Percentiles rank a stretch among this genome's conserved stretches.
These are phyloP conservation scores for Archips crataeganus DNA, from an alignment of 2,888 invertebrate species.

Conservation along the genomic window DNA sequence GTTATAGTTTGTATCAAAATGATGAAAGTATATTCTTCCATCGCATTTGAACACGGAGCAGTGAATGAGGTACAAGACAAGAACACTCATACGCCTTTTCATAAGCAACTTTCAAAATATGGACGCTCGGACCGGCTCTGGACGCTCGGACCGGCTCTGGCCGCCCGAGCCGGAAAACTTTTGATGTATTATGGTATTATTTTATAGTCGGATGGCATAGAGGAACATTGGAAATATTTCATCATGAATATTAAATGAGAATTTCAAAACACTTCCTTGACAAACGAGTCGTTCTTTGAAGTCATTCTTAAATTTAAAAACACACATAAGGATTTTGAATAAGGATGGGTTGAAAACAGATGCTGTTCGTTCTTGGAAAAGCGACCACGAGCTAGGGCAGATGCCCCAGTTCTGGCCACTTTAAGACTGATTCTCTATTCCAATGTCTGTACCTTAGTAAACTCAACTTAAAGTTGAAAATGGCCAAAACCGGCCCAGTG, in stretches of 20 bases:
- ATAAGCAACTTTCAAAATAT: slow-evolving; percentile 61
- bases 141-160: slow-evolving; percentile 51
- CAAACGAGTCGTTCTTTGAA: slow-evolving; percentile 42
- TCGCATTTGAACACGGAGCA: slow-evolving; percentile 42
- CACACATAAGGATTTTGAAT: neutral
- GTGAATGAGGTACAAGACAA: slow-evolving; percentile 52
- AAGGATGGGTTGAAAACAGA: slow-evolving; percentile 4
- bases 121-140: slow-evolving; percentile 53
- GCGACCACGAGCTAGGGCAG: no score
- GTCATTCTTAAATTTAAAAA: slow-evolving; percentile 23
- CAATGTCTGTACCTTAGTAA: no score
- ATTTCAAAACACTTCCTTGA: slow-evolving; percentile 46
- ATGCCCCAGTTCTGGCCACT: no score
- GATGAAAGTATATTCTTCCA: slow-evolving; percentile 43
- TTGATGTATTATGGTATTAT: slow-evolving; percentile 57
- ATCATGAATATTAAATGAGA: slow-evolving; percentile 50
- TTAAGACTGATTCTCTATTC: no score
- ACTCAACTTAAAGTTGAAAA: no score
- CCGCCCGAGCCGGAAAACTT: slow-evolving; percentile 57
- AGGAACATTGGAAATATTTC: slow-evolving; percentile 49
- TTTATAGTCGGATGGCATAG: slow-evolving; percentile 48
- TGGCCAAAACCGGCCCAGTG: no score
- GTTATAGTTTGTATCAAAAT: slow-evolving; percentile 47
- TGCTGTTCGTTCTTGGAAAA: slow-evolving; percentile 3
- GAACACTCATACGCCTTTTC: slow-evolving; percentile 56